Evolutionary conservation across 1,140 invertebrate species (phyloP), one percentile per base, ranked within the genome.

Genomic region (Bombus fervidus): DNA sequence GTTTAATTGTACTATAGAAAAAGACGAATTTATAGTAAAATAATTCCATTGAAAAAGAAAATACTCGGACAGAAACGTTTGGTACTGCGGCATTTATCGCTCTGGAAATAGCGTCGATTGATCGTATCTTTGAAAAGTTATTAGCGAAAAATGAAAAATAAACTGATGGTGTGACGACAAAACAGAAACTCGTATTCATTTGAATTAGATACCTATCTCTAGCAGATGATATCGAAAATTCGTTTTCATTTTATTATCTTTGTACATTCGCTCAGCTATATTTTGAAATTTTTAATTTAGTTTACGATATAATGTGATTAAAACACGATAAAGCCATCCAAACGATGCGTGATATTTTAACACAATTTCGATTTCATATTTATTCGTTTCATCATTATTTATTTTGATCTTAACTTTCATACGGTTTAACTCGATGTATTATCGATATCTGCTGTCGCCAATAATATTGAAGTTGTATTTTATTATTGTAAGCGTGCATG

Each of bases 101-200:
- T 37, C 4, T 37, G 74, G 34, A n/a, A 76, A 76, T 59, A 15
- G 74, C 9, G 13, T 39, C 34, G 34, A 62, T 59, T 53, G 73
- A 75, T 75, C 47, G 73, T 47, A 53, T 53, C 31, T 31, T 34
- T 22, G 74, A 39, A 76, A 28, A 34, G n/a, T 76, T 76, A n/a
- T 59, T 59, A 76, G 18, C 53, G 53, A 34, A 76, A 39, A 62
- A 59, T 41, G 75, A n/a, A 77, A 77, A n/a, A 62, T 41, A 62
- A 77, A 39, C 53, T 76, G 62, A 59, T 18, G 34, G 47, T 28
- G 28, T 18, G 10, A 34, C 8, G 25, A 37, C 10, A 22, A 37
- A 57, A 25, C 74, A 31, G 31, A 5, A 37, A 53, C 47, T 53
- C 6, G 47, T 22, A 37, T 57, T 75, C 74, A 37, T 75, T 57